Conservation (phyloP, 2,888 invertebrate species). For the Sthenelais limicola region DNA sequence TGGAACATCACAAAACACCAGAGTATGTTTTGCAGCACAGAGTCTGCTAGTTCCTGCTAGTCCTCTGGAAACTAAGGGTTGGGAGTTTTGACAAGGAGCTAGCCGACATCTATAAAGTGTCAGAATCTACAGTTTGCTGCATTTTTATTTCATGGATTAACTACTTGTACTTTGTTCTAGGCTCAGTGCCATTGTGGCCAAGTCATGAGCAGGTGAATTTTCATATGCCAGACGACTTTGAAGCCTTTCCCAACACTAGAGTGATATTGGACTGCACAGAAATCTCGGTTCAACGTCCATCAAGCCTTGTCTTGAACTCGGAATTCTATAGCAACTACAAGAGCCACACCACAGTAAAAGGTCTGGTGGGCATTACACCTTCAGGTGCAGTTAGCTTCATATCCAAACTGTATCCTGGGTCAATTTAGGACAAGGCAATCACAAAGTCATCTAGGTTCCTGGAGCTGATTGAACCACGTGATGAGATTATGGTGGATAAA, state of each 20-base stretch:
- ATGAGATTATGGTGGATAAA: neutral
- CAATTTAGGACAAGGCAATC: slow-evolving; percentile 45
- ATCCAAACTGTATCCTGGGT: slow-evolving; percentile 44
- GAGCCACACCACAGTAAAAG: slow-evolving; percentile 43
- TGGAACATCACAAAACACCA: too few species aligned
- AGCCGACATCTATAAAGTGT: neutral
- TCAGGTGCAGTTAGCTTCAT: slow-evolving; percentile 46
- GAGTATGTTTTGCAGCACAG: too few species aligned
- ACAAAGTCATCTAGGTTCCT: slow-evolving; percentile 41
- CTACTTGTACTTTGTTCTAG: neutral
- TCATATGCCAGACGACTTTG: neutral
- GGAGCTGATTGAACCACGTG: neutral
- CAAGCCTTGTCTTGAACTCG: slow-evolving; percentile 45
- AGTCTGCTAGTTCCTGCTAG: neutral
- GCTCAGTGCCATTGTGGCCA: neutral
- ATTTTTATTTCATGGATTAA: neutral
- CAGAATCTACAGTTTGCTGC: neutral
- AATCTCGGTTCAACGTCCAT: slow-evolving; percentile 45
- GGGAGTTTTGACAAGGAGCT: neutral
- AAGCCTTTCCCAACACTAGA: slow-evolving; percentile 1
- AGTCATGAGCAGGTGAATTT: neutral
- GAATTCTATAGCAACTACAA: slow-evolving; percentile 13
- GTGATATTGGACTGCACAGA: slow-evolving; percentile 51
- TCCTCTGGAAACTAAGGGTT: neutral
- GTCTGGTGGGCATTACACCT: slow-evolving; percentile 46